Percentiles rank a stretch among this genome's conserved stretches.
phyloP scores from a whole-genome alignment of 2,797 vertebrate genomes.

The Cyprinella venusta region DNA sequence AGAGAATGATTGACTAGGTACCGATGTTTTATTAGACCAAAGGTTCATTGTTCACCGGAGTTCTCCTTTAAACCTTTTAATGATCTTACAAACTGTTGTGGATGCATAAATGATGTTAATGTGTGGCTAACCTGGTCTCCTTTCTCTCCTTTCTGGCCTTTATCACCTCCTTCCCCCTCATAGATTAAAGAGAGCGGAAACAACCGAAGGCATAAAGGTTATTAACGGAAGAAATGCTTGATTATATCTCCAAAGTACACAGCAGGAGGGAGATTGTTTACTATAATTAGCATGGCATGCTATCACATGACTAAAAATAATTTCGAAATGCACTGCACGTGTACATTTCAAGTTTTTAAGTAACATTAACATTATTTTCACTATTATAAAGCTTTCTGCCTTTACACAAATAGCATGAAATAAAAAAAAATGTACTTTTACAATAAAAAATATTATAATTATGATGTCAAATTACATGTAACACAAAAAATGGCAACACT shows the following conservation, averaged over 20 bases:
- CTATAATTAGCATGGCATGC: background rate
- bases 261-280: background rate
- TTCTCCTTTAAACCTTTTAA: background rate
- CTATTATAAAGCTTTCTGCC: background rate
- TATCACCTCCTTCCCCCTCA: slow-evolving; percentile 72
- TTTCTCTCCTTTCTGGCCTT: slow-evolving; percentile 82
- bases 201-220: background rate
- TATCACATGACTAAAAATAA: background rate
- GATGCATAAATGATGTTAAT: background rate
- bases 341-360: background rate
- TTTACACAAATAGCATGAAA: background rate
- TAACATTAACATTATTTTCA: background rate
- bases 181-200: slow-evolving; percentile 9
- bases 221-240: background rate
- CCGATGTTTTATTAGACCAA: no score
- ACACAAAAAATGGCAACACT: background rate
- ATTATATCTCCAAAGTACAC: background rate
- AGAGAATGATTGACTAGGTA: no score
- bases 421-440: background rate
- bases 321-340: background rate
- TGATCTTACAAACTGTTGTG: slow-evolving; percentile 16
- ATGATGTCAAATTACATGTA: background rate
- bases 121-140: slow-evolving; percentile 82
- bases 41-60: no score
- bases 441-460: background rate